Base-by-base conservation (phyloP, 2,888 invertebrate species). In the Drosophila testacea region DNA sequence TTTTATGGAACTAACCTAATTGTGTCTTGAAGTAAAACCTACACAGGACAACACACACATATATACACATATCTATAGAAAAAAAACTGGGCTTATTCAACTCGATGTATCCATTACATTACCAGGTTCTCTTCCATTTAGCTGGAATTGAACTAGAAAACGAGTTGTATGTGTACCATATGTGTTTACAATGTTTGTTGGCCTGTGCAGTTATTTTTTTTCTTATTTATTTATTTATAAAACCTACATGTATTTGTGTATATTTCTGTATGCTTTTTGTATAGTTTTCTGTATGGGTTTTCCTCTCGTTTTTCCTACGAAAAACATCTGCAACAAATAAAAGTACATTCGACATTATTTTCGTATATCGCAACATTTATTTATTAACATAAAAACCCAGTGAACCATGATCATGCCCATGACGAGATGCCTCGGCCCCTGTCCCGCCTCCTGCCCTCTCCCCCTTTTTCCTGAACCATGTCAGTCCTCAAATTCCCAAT, bases 351-450 rank as follows among this genome's bases (percentile, higher is more conserved):
- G 28, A 41, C 22, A 44, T 42, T 51, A 66, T 50, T 46, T 60
- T 68, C 32, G 32, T 32, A 32, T 32, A 32, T 32, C 32, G 72
- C 73, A 86, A 86, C 86, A 86, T 86, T 83, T 76, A 77, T 80
- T 84, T 81, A 90, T 90, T 90, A 90, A 83, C 90, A 90, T 83
- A 87, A 82, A 90, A 88, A 90, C 77, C 78, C 89, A 90, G 82
- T 90, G 90, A 90, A 82, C 89, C 84, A 87, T 87, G 87, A 68
- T 54, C 74, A 51, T 75, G 66, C 68, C 60, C 76, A 73, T 55
- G 55, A 55, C 55, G 68, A 55, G 61, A 41, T 30, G 47, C 59
- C 44, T 44, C 32, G 13, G 13, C 6, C 16, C 16, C 41, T 28
- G 2, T n/a, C 42, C 6, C n/a, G 9, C 28, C 27, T 6, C 41